A percentile compares a stretch with the other conserved stretches of the same genome.
These are phyloP conservation scores for Phrixothrix hirtus DNA, from an alignment of 2,888 invertebrate species.

Conservation along the genomic window DNA sequence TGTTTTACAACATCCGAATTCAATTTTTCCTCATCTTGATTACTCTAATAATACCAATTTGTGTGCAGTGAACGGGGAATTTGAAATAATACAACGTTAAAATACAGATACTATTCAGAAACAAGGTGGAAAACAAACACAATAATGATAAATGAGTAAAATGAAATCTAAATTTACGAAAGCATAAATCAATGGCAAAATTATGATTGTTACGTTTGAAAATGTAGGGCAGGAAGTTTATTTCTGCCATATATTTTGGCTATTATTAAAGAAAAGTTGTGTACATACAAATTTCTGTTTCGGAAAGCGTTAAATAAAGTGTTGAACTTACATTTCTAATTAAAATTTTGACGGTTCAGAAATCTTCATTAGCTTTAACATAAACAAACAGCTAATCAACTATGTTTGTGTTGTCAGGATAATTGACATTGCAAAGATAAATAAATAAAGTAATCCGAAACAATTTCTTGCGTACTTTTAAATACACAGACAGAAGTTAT, in stretches of 20 bases:
- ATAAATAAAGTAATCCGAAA: background rate
- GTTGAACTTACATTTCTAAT: too few relatives aligned
- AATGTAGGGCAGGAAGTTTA: too few relatives aligned
- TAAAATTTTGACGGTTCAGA: too few relatives aligned
- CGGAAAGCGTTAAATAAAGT: too few relatives aligned
- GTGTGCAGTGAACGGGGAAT: slow-evolving; percentile 3
- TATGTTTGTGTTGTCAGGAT: background rate
- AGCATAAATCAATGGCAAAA: background rate
- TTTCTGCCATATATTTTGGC: too few relatives aligned
- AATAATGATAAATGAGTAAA: background rate
- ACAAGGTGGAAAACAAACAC: background rate
- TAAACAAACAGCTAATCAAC: background rate
- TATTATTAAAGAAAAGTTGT: too few relatives aligned
- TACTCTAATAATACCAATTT: slow-evolving; percentile 10
- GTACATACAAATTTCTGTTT: too few relatives aligned
- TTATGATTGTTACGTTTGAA: background rate
- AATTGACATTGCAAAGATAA: background rate
- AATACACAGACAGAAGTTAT: too few relatives aligned
- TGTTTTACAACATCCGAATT: slow-evolving; percentile 9
- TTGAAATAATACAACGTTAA: background rate
- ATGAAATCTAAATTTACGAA: background rate
- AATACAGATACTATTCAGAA: background rate
- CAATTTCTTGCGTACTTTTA: too few relatives aligned
- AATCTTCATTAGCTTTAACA: background rate
- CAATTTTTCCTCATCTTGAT: slow-evolving; percentile 11